phyloP scores from a whole-genome alignment of 2,888 invertebrate genomes.

The Schizaphis graminum region DNA sequence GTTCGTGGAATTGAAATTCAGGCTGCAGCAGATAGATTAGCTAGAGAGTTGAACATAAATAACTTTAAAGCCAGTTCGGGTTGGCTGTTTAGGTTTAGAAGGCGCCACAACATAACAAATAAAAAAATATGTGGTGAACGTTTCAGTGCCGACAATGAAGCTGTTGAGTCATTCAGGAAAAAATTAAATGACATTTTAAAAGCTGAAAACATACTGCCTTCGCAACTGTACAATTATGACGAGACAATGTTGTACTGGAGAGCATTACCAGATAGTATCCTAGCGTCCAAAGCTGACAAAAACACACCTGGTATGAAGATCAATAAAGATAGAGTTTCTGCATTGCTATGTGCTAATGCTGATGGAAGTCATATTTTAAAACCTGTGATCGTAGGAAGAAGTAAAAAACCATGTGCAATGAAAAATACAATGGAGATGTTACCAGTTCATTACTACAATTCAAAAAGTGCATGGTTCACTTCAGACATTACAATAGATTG shows the following conservation, averaged over 20 bases:
- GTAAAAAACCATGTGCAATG: too few species aligned
- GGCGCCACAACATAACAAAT: slow-evolving; percentile 58
- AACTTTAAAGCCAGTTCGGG: slow-evolving; percentile 60
- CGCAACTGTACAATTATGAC: slow-evolving; percentile 47
- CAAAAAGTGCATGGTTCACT: background rate
- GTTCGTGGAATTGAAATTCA: slow-evolving; percentile 54
- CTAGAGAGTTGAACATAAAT: slow-evolving; percentile 16
- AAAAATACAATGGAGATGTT: too few species aligned
- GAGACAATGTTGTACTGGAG: slow-evolving; percentile 34
- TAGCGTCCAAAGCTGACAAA: slow-evolving; percentile 41
- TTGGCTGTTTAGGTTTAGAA: slow-evolving; percentile 58
- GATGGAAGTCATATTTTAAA: slow-evolving; percentile 42
- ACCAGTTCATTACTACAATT: too few species aligned
- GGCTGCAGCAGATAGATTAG: slow-evolving; percentile 11
- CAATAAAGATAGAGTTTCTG: slow-evolving; percentile 59
- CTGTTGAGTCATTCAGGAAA: slow-evolving; percentile 52
- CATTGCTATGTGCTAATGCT: slow-evolving; percentile 47
- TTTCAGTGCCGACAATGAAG: slow-evolving; percentile 47
- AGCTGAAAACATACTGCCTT: slow-evolving; percentile 47
- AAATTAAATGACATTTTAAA: slow-evolving; percentile 45
- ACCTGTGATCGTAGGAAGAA: too few species aligned
- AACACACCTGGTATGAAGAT: slow-evolving; percentile 28
- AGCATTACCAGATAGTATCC: slow-evolving; percentile 52
- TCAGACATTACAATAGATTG: background rate
- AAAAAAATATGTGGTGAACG: slow-evolving; percentile 56